Conservation (phyloP, 2,888 invertebrate species). For the Strigamia crassipes region DNA sequence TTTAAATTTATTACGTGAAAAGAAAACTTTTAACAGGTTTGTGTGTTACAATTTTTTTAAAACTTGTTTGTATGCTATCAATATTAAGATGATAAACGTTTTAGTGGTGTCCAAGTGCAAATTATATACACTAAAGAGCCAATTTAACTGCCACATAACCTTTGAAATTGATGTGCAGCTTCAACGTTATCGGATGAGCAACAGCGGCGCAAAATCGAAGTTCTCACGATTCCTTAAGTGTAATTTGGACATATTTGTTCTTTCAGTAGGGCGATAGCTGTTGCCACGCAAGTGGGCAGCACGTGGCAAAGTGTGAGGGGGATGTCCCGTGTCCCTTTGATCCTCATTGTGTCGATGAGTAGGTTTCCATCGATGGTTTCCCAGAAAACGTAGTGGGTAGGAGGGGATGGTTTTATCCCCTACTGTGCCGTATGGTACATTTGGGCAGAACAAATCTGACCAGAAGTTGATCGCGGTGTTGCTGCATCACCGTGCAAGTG, state of each 20-base stretch:
- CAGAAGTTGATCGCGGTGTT: background rate
- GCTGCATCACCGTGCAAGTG: background rate
- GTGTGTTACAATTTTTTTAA: constrained; percentile 2
- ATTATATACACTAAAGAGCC: background rate
- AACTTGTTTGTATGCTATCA: constrained; percentile 14
- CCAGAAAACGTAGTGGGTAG: constrained; percentile 6
- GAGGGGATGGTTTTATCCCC: constrained; percentile 5
- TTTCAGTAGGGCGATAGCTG: background rate
- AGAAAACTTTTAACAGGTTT: background rate
- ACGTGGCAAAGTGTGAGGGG: background rate
- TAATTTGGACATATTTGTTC: constrained; percentile 10
- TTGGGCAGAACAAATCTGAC: constrained; percentile 7
- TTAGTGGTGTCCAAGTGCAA: constrained; percentile 16
- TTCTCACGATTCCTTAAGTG: background rate
- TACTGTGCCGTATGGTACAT: constrained; percentile 7
- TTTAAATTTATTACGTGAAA: background rate
- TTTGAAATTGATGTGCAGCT: background rate
- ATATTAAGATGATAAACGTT: constrained; percentile 11
- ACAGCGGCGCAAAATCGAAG: background rate
- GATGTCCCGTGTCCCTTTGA: constrained; percentile 10
- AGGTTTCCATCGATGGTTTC: background rate
- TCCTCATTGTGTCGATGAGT: constrained; percentile 21
- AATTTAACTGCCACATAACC: constrained; percentile 16
- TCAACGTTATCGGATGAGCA: background rate
- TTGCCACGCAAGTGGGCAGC: constrained; percentile 2